Conservation (phyloP, 2,797 vertebrate species). For the Coregonus sp. region DNA sequence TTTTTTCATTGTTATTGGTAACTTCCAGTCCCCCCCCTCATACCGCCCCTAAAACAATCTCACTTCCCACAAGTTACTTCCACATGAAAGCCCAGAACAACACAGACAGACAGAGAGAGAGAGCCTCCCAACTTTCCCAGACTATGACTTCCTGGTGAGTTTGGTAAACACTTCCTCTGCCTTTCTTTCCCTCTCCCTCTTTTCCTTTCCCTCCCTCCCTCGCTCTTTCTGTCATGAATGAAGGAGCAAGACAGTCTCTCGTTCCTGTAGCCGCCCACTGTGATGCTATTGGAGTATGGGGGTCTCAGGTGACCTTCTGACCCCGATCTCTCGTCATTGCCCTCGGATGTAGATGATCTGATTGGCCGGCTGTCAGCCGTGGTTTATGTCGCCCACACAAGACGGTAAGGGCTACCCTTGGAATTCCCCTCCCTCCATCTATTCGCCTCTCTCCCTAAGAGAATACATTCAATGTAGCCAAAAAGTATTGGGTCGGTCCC, state of each 20-base stretch:
- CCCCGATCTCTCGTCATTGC: not conserved
- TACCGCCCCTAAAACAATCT: not conserved
- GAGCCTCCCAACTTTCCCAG: not conserved
- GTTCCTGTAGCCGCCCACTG: not conserved
- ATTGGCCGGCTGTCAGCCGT: not conserved
- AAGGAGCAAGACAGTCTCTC: too few relatives aligned
- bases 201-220: not conserved
- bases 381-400: not conserved
- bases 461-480: too few relatives aligned
- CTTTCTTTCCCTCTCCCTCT: not conserved
- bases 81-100: not conserved
- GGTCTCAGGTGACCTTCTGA: not conserved
- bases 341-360: not conserved
- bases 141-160: slow-evolving; percentile 9
- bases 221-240: not conserved
- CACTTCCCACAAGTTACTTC: not conserved
- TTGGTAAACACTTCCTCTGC: not conserved
- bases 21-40: not conserved
- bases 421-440: not conserved
- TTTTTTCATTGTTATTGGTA: slow-evolving; percentile 1
- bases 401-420: not conserved
- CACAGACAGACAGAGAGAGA: not conserved
- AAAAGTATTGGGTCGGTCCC: too few relatives aligned
- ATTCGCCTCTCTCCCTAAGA: too few relatives aligned
- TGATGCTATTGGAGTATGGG: not conserved